Base-by-base conservation (phyloP, 2,888 invertebrate species). In the Cheilosia grossa region DNA sequence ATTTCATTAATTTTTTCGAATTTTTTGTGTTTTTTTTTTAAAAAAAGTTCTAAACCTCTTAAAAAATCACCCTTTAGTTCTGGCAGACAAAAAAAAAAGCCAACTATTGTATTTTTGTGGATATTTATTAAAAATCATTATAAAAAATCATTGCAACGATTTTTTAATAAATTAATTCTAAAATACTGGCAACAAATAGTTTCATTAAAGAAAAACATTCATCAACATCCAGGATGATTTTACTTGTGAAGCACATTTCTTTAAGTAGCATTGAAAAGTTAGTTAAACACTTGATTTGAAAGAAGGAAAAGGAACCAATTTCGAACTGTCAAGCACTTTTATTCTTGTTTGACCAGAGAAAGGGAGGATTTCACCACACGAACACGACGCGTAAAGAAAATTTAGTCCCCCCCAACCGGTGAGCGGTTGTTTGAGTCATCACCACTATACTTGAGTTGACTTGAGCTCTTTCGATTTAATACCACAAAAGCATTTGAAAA, bases 291-390 rank as follows among this genome's bases (percentile, higher is more conserved):
- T 44, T 37, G 10, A 27, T 33, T 33, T 6, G 59, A 15, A 33
- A n/a, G 44, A 82, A 64, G 53, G 27, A 66, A 37, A 54, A 47
- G 27, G 54, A 82, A 77, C 70, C 77, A 82, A 82, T 72, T 82
- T 66, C 53, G 40, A 70, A 77, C 58, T 69, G 82, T 59, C 64
- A 82, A 66, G 77, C 30, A 59, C 82, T 75, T 77, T 37, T 75
- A 47, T 53, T 64, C 58, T 59, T 70, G 37, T 56, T 75, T 69
- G 51, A 56, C 51, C 42, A 44, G 49, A 54, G 59, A n/a, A 33
- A 7, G 19, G 54, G 40, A 42, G 10, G 61, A 67, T 47, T 47
- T 19, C 40, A 51, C 54, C 19, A 49, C 63, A 61, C 10, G n/a
- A 24, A 5, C 6, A 19, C 30, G 33, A 27, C 58, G 54, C 24